Evolutionary conservation across 2,888 invertebrate species (phyloP), one percentile per base, ranked within the genome.

Genomic region (Campaea margaritaria): DNA sequence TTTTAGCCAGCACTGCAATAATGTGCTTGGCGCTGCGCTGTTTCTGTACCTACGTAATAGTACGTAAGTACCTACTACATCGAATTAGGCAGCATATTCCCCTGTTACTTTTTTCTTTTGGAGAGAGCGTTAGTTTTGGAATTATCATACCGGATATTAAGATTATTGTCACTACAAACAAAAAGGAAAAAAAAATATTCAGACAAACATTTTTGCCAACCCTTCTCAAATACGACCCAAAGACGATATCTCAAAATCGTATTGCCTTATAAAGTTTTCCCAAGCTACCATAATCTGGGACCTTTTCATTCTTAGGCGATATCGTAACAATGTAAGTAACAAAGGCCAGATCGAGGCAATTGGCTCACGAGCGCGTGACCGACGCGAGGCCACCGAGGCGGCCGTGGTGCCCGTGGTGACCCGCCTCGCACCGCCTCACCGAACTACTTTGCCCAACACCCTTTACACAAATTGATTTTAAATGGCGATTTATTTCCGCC

Each of bases 381-480:
- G 70, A 68, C 68, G 64, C 67, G 9, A 9, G 8, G 31, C 5
- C 70, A 71, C 75, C 73, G 58, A 76, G 59, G 45, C 45, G 41
- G 34, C 42, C 38, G 56, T 74, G 58, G 44, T 39, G 45, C 16
- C 34, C 44, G 43, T 42, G 60, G 54, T 77, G 71, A 73, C 77
- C 74, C 78, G 74, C 70, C 83, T 77, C 74, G 75, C 78, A 70
- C 75, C 76, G 74, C 73, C 84, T 80, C 76, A 43, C 76, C 79
- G 81, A 84, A 87, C 86, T 88, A 88, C 86, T 89, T 86, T 83
- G 65, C 69, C 79, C 76, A 70, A 81, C 83, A 81, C 85, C 88
- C 90, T 91, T 88, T 86, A 91, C 91, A 92, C 92, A 92, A 92
- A 92, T 92, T 92, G 92, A 91, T 91, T 92, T 92, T 91, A 92